A percentile compares a stretch with the other conserved stretches of the same genome.
These are phyloP conservation scores for Rhabdomys dilectus DNA, from an alignment of 2,113 vertebrate genomes.

Conservation along the genomic window DNA sequence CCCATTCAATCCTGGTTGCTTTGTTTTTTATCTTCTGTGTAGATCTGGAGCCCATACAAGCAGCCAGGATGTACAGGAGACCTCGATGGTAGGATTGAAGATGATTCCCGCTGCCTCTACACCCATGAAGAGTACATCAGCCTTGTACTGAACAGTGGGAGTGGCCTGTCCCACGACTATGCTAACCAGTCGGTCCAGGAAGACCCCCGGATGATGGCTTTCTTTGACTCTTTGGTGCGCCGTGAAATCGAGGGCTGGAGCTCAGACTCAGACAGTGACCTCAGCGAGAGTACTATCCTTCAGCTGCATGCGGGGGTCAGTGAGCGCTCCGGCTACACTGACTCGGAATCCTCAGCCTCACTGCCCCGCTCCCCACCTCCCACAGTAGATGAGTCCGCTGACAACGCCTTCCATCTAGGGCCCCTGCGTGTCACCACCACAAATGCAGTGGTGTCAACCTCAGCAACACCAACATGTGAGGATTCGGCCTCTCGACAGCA, in stretches of 20 bases:
- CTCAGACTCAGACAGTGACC: constrained; percentile 96
- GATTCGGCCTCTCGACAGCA: constrained; percentile 87
- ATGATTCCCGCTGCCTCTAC: constrained; percentile 97
- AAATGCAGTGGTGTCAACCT: constrained; percentile 11
- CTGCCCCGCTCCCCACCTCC: constrained; percentile 89
- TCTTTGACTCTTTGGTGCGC: constrained; percentile 98
- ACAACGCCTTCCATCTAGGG: constrained; percentile 86
- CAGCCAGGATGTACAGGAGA: constrained; percentile 96
- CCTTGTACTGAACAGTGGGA: constrained; percentile 98
- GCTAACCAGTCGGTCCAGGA: constrained; percentile 98
- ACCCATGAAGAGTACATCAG: constrained; percentile 99
- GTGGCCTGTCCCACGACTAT: constrained; percentile 97
- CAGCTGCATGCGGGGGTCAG: constrained; percentile 96
- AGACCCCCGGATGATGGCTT: constrained; percentile 99
- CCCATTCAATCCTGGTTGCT: neutral
- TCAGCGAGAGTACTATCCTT: constrained; percentile 96
- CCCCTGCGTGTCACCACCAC: constrained; percentile 86
- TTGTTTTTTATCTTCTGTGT: constrained; percentile 64
- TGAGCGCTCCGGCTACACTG: constrained; percentile 88
- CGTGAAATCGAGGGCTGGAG: constrained; percentile 99
- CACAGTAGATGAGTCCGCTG: constrained; percentile 85
- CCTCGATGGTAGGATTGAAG: constrained; percentile 95
- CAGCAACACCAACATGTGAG: constrained; percentile 84
- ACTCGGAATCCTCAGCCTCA: constrained; percentile 93
- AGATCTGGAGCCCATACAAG: constrained; percentile 99